Conservation (phyloP, 2,888 invertebrate species). For the Rhagium mordax region DNA sequence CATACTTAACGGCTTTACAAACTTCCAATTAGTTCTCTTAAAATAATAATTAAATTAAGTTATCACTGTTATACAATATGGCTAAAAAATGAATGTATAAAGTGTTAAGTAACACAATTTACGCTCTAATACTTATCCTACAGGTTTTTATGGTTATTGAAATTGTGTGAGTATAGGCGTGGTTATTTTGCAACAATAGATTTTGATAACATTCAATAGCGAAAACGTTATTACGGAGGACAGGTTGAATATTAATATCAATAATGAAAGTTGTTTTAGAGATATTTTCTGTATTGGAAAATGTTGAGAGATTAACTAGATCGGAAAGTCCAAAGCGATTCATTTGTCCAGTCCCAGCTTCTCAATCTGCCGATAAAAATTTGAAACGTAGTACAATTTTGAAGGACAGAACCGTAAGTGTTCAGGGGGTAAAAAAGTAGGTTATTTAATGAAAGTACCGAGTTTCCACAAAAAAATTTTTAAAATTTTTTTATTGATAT, state of each 20-base stretch:
- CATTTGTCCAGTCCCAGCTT: neutral
- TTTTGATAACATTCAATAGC: neutral
- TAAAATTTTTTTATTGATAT: too few species aligned
- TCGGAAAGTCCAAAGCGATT: neutral
- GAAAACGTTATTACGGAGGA: neutral
- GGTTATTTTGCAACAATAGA: neutral
- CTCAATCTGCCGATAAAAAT: too few species aligned
- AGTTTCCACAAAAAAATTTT: too few species aligned
- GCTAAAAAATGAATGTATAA: slow-evolving; percentile 18
- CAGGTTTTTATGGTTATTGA: slow-evolving; percentile 19
- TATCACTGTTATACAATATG: slow-evolving; percentile 4
- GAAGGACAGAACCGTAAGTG: too few species aligned
- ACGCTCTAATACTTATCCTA: slow-evolving; percentile 19
- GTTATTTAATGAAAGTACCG: too few species aligned
- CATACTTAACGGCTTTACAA: neutral
- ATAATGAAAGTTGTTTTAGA: neutral
- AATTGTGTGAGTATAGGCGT: neutral
- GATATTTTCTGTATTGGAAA: neutral
- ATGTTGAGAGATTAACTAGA: neutral
- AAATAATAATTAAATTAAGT: slow-evolving; percentile 8
- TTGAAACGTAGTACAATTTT: too few species aligned
- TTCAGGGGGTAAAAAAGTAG: too few species aligned
- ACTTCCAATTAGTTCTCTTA: slow-evolving; percentile 8
- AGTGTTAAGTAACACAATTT: slow-evolving; percentile 11
- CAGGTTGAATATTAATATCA: neutral